A percentile compares a stretch with the other conserved stretches of the same genome.
Evolutionary conservation across 2,888 invertebrate genomes (phyloP).

Genomic region (Chalcosyrphus nemorum): DNA sequence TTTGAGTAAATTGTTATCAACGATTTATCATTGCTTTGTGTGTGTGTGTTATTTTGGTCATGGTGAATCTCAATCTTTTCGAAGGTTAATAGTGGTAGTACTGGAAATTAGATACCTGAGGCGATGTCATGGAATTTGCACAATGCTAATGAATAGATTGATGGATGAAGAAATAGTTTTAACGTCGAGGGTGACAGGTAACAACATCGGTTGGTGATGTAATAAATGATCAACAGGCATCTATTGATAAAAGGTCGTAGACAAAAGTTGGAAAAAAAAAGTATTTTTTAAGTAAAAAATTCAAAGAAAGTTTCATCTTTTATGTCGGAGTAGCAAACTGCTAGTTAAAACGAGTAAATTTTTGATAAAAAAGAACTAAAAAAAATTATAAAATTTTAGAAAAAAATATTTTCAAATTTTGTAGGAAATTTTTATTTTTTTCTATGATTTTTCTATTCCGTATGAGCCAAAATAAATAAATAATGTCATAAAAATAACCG

Average conservation of each 20-base stretch:
- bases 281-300: too few relatives aligned
- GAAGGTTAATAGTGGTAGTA: background rate
- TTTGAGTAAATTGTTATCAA: conserved; percentile 23
- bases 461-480: too few relatives aligned
- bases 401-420: too few relatives aligned
- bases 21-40: conserved; percentile 24
- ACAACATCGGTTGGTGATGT: background rate
- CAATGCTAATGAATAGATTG: conserved; percentile 20
- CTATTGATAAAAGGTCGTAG: background rate
- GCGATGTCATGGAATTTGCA: conserved; percentile 16
- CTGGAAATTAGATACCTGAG: conserved; percentile 25
- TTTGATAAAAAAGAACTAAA: too few relatives aligned
- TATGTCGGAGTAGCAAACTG: too few relatives aligned
- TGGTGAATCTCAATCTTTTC: background rate
- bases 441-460: too few relatives aligned
- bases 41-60: background rate
- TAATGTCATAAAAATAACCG: too few relatives aligned
- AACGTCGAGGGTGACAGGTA: background rate
- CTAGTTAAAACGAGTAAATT: too few relatives aligned
- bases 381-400: too few relatives aligned
- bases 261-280: background rate
- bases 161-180: conserved; percentile 16
- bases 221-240: background rate
- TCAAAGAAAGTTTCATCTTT: too few relatives aligned
- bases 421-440: too few relatives aligned